A percentile compares a stretch with the other conserved stretches of the same genome.
phyloP scores from a whole-genome alignment of 64 coral and sea anemone genomes.

The Astreopora myriophthalma region DNA sequence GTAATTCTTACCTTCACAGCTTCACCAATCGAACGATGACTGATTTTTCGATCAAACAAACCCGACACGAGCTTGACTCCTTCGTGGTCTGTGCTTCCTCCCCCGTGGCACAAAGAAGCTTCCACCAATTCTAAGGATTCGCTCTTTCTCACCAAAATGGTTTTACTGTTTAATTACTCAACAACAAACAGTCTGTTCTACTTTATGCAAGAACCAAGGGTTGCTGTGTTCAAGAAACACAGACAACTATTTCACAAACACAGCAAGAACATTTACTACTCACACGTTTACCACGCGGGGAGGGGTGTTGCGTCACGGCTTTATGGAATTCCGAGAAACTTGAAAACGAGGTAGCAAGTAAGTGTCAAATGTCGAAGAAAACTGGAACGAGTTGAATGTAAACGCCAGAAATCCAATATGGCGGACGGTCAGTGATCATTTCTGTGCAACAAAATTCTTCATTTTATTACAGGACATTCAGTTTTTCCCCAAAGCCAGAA shows the following conservation, averaged over 20 bases:
- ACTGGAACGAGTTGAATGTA: background rate
- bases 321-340: background rate
- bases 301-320: background rate
- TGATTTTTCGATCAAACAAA: background rate
- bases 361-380: background rate
- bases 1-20: background rate
- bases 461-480: background rate
- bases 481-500: background rate
- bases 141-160: background rate
- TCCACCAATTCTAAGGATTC: background rate
- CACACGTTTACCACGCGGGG: background rate
- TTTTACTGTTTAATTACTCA: background rate
- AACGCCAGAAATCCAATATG: background rate
- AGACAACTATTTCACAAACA: background rate
- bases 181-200: background rate
- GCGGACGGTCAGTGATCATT: background rate
- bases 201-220: background rate
- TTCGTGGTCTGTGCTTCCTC: background rate
- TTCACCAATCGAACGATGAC: background rate
- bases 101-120: background rate
- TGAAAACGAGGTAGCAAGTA: background rate
- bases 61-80: background rate
- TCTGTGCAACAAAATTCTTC: background rate
- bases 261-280: background rate
- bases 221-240: background rate